These are phyloP conservation scores for Balearica regulorum DNA, from an alignment of 2,797 vertebrate genomes.

Conservation along the genomic window DNA sequence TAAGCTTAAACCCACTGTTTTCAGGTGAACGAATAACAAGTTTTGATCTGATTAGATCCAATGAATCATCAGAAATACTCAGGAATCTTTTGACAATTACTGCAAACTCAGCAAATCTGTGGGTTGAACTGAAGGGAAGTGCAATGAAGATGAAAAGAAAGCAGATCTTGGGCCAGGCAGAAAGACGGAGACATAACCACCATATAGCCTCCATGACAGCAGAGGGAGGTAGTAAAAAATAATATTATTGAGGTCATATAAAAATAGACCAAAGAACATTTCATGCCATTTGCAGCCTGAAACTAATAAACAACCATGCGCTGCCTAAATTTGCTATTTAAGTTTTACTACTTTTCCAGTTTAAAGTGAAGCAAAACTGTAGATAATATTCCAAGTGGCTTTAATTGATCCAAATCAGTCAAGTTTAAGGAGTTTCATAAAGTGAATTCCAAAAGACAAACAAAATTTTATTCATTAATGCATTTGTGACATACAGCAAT, in stretches of 20 bases:
- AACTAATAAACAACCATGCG: neutral
- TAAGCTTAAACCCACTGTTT: neutral
- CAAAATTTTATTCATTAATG: neutral
- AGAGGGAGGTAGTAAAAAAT: neutral
- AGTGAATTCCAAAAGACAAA: neutral
- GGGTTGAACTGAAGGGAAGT: neutral
- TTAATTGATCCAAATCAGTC: neutral
- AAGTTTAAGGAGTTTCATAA: neutral
- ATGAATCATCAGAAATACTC: neutral
- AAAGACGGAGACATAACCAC: neutral
- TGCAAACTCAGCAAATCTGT: neutral
- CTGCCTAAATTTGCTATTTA: neutral
- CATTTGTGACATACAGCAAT: neutral
- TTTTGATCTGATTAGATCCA: neutral
- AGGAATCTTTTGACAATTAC: neutral
- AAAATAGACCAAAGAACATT: conserved; percentile 47
- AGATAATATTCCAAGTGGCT: neutral
- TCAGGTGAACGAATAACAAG: neutral
- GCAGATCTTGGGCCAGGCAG: neutral
- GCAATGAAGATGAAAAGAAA: neutral
- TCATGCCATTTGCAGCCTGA: conserved; percentile 5
- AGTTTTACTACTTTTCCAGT: neutral
- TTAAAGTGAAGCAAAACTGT: neutral
- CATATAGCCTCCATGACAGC: neutral
- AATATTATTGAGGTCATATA: conserved; percentile 13